Percentiles rank a stretch among this genome's conserved stretches.
These are phyloP conservation scores for Etheostoma cragini DNA, from an alignment of 2,113 vertebrate species.

Conservation along the genomic window DNA sequence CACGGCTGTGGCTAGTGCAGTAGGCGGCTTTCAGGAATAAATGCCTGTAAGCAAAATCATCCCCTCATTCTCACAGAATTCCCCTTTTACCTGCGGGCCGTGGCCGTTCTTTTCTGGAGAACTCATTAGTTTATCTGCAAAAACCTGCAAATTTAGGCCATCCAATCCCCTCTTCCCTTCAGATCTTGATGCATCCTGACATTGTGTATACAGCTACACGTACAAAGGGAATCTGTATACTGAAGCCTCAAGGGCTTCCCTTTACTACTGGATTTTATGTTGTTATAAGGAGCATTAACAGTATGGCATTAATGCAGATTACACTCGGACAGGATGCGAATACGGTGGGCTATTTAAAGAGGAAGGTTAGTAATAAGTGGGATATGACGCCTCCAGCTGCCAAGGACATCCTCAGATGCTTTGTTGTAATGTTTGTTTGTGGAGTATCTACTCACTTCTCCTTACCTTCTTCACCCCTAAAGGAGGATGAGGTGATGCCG, in stretches of 20 bases:
- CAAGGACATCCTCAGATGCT: background rate
- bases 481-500: slow-evolving; percentile 89
- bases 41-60: slow-evolving; percentile 54
- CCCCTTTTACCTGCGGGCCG: slow-evolving; percentile 57
- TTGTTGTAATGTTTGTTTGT: slow-evolving; percentile 6
- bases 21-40: slow-evolving; percentile 57
- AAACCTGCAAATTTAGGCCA: slow-evolving; percentile 65
- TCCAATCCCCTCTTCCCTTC: slow-evolving; percentile 38
- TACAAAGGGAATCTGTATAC: slow-evolving; percentile 30
- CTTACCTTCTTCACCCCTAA: background rate
- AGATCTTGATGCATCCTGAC: slow-evolving; percentile 70
- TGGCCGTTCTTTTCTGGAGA: slow-evolving; percentile 52
- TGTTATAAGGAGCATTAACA: slow-evolving; percentile 54
- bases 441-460: background rate
- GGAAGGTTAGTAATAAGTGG: slow-evolving; percentile 5
- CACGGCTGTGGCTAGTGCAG: slow-evolving; percentile 56
- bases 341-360: slow-evolving; percentile 44
- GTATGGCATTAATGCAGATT: slow-evolving; percentile 61
- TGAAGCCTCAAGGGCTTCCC: slow-evolving; percentile 44
- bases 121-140: slow-evolving; percentile 62
- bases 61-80: slow-evolving; percentile 60
- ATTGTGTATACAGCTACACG: slow-evolving; percentile 48
- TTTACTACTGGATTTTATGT: slow-evolving; percentile 58
- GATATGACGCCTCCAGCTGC: slow-evolving; percentile 4
- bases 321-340: slow-evolving; percentile 44